Evolutionary conservation across 2,113 vertebrate species (phyloP), one percentile per base, ranked within the genome.

Genomic region (Spheniscus mendiculus): DNA sequence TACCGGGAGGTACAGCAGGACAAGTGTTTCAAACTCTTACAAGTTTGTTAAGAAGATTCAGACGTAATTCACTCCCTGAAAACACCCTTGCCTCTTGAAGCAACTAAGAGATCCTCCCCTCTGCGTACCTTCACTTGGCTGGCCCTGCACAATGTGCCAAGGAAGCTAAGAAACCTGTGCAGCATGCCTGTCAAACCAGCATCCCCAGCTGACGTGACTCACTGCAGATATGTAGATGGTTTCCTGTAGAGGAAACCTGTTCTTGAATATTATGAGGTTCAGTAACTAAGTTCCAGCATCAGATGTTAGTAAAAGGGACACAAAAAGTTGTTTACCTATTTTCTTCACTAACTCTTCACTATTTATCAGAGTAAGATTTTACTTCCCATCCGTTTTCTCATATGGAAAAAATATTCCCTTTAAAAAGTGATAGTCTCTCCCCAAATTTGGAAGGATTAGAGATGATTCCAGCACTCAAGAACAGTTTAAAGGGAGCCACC

Each of bases 111-210:
- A n/a, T 13, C 5, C 0, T 56, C 45, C 26, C 26, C 9, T 50
- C 23, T 19, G 3, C 1, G 0, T 10, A 26, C 32, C 30, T 36
- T 36, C 17, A 9, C 61, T 93, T 0, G 0, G 30, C 38, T n/a
- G 61, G 55, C 18, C 14, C 58, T 25, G 47, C 47, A 56, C 25
- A 20, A 12, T 2, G 4, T 3, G 10, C 36, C 44, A 67, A 25
- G 50, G 59, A 55, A 58, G 12, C 15, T 0, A 65, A 66, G 59
- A 22, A 50, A 34, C 55, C 49, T 16, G 20, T 8, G 61, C 21
- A 77, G 22, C 2, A 0, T 4, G 8, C 1, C 3, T 11, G 47
- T 38, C 34, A 58, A 55, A 47, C 10, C 52, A 34, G 49, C 72
- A 22, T 5, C 25, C 42, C 73, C 42, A 47, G n/a, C 62, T 44